Base-by-base conservation (phyloP, 2,888 invertebrate species). In the Rhamphomyia laevipes region DNA sequence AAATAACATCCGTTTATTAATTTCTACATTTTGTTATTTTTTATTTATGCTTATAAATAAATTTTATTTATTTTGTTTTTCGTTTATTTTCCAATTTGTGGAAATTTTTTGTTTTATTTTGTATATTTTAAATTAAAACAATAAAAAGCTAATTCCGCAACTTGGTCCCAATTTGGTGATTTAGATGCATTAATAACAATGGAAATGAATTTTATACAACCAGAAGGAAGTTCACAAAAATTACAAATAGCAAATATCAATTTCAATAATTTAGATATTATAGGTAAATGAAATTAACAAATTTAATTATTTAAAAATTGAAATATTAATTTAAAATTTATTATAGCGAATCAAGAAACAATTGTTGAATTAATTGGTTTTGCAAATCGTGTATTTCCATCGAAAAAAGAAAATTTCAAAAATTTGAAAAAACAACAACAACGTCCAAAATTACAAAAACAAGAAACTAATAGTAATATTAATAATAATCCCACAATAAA, bases 351-450 rank as follows among this genome's bases (percentile, higher is more conserved):
- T 71, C 94, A 94, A 67, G 93, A 93, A 68, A 95, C 95, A 0
- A 86, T 95, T 55, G 88, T 94, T 11, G 95, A 96, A 67, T 70
- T 96, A 51, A 78, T 93, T 56, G 88, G 89, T n/a, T 94, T 95
- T 64, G 77, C 81, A 4, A 84, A 85, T 59, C 77, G 90, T 45
- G 80, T 89, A 4, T 76, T 80, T 52, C 78, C 77, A 30, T 71
- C 50, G 53, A 62, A 56, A 54, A 64, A 61, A 52, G 27, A 66
- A 50, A 55, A 51, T 54, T 52, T 43, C 65, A 65, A 55, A 63
- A 63, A 56, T 58, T 35, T n/a, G 13, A 48, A 35, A 18, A 45
- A 51, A 18, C 10, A 13, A 31, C 47, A 16, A 48, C 43, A 18
- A 17, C 43, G n/a, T 4, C 41, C 15, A 3, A 46, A 13, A n/a